phyloP scores from a whole-genome alignment of 1,140 invertebrate species.

The Parasteatoda tepidariorum region DNA sequence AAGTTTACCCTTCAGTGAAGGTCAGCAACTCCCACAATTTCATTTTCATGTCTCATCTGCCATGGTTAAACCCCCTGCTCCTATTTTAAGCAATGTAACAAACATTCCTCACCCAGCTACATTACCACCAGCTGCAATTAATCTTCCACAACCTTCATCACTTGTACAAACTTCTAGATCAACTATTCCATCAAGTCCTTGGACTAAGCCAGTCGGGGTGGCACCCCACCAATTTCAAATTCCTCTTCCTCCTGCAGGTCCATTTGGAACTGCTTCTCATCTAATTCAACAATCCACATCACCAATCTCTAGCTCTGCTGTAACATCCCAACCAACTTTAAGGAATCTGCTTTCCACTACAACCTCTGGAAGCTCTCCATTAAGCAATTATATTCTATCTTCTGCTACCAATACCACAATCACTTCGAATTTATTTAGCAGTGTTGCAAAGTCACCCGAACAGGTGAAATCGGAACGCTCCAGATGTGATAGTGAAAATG shows the following conservation, averaged over 20 bases:
- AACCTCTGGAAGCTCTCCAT: background rate
- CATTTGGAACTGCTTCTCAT: background rate
- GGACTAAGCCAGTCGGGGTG: constrained; percentile 18
- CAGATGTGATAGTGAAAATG: constrained; percentile 37
- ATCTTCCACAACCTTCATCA: background rate
- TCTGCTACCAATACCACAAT: background rate
- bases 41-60: constrained; percentile 62
- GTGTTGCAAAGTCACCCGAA: constrained; percentile 35
- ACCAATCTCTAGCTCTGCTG: background rate
- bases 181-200: constrained; percentile 14
- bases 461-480: constrained; percentile 1
- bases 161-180: background rate
- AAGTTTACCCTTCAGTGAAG: constrained; percentile 62
- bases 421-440: background rate
- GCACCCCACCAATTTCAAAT: constrained; percentile 79
- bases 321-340: constrained; percentile 14
- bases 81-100: constrained; percentile 16
- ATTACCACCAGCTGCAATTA: background rate
- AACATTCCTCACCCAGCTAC: constrained; percentile 1
- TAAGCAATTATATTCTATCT: background rate
- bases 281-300: background rate
- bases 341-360: background rate
- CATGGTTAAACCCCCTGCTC: constrained; percentile 51
- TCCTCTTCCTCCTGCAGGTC: constrained; percentile 69
- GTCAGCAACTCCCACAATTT: constrained; percentile 63